Evolutionary conservation across 2,888 invertebrate genomes (phyloP), one percentile per base, ranked within the genome.

Genomic region (Yponomeuta malinellus): DNA sequence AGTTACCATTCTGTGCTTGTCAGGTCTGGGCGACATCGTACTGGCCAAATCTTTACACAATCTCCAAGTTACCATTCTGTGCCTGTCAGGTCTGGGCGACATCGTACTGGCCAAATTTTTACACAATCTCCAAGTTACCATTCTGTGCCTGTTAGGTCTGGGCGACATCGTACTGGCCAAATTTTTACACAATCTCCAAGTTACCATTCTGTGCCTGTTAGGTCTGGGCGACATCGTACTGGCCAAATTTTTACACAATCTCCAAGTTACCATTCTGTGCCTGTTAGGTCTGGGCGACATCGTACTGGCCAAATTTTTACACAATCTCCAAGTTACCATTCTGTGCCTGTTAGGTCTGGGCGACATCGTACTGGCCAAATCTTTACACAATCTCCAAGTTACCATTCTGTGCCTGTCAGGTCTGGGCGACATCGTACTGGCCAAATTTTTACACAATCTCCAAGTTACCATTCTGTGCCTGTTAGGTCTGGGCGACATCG

Each of bases 1-100:
- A 33, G 33, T 33, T 43, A 43, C 43, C 43, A 6, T 43, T 43
- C 43, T 43, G 43, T 43, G 43, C 6, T 43, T 43, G 43, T 29
- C 74, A 92, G 95, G 96, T 76, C 90, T 96, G 70, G 96, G 96
- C 29, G 96, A 96, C 83, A 96, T 96, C 71, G 98, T 99, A 1
- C 23, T 0, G 23, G 23, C 23, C 23, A 23, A 23, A 23, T 23
- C 23, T 23, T 23, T 23, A 23, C 23, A 23, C 23, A 23, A 23
- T 23, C 23, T 23, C 23, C 23, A 23, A 23, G 23, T 23, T 43
- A 43, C 43, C 43, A 6, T 43, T 43, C 43, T 43, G 43, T 43
- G 43, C 6, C 6, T 43, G 43, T 33, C 74, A 92, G 95, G 96
- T 76, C 90, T 96, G 70, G 96, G 96, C 29, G 96, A 96, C 83